Base-by-base conservation (phyloP, 2,113 vertebrate genomes). In the Theropithecus gelada region DNA sequence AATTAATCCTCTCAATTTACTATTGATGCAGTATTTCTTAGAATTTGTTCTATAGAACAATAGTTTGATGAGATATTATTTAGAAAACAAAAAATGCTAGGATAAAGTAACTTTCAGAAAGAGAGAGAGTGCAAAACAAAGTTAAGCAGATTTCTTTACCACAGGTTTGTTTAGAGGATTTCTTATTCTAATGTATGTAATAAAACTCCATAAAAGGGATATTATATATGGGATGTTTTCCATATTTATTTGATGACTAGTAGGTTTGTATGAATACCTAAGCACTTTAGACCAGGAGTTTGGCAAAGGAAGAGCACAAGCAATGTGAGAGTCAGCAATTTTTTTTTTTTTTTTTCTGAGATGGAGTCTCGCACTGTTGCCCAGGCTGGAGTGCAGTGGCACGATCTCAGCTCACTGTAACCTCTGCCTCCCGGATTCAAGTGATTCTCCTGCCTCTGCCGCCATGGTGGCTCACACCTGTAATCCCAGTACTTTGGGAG, bases 251-350 rank as follows among this genome's bases (percentile, higher is more conserved):
- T 94, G 80, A 72, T 94, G 89, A 64, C 61, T 83, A 79, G 45
- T 50, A 83, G 75, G 79, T 96, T 88, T 61, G 30, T 86, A 43
- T 48, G 48, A 93, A 88, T 80, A 61, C 23, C 35, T 93, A 95
- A 94, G 32, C 57, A 81, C 7, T 76, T 97, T 84, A 76, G 72
- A 91, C n/a, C 40, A 80, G 48, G 23, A 32, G 88, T 70, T 93
- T 95, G 90, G 61, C 76, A 88, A 80, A 68, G 20, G 27, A 38
- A 88, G 23, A 94, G 50, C 20, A 70, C 76, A 14, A 88, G 86
- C 80, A 48, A 59, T 83, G 35, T 61, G 22, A 50, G 17, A 90
- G 9, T 93, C 52, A 87, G 68, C 45, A 87, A 50, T 50, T 25
- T 59, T 59, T 64, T 64, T 27, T 61, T 61, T 59, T 61, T 12